Evolutionary conservation across 2,888 invertebrate species (phyloP).

Genomic region (Dermolepida albohirtum): DNA sequence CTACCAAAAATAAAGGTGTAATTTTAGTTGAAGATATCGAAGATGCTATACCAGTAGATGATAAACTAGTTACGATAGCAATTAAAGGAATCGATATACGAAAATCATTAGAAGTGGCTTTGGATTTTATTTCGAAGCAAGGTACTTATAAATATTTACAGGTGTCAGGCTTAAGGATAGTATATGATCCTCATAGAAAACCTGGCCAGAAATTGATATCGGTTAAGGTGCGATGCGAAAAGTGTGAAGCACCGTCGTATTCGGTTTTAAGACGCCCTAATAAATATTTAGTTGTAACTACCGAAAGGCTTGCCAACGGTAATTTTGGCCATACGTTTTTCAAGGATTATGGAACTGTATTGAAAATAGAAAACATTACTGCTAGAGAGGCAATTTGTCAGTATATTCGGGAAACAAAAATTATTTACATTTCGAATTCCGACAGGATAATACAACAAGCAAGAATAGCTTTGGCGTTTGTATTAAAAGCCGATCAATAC

Average conservation of each 20-base stretch:
- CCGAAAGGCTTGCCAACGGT: neutral
- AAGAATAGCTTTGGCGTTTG: neutral
- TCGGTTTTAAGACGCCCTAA: neutral
- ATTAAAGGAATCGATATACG: slow-evolving; percentile 76
- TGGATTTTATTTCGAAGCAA: slow-evolving; percentile 60
- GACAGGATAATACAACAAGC: slow-evolving; percentile 11
- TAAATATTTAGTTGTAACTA: slow-evolving; percentile 2
- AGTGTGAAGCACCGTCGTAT: slow-evolving; percentile 71
- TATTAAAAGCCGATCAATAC: no score
- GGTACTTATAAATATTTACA: slow-evolving; percentile 82
- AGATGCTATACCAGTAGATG: slow-evolving; percentile 81
- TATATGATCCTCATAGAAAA: slow-evolving; percentile 74
- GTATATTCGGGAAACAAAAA: slow-evolving; percentile 1
- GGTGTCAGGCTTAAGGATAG: slow-evolving; percentile 79
- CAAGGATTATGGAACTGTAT: neutral
- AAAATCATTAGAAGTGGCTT: slow-evolving; percentile 62
- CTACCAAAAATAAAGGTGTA: neutral
- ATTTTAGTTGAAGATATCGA: slow-evolving; percentile 71
- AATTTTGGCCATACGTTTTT: neutral
- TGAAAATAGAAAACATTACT: slow-evolving; percentile 6
- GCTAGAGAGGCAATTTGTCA: slow-evolving; percentile 1
- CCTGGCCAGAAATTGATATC: slow-evolving; percentile 74
- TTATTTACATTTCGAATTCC: neutral
- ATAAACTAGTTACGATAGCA: slow-evolving; percentile 72
- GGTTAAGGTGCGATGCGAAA: slow-evolving; percentile 72